Percentiles rank a stretch among this genome's conserved stretches.
Evolutionary conservation across 37 sponge, comb jelly and placozoan genomes (phyloP).

Genomic region (Petrosia ficiformis): DNA sequence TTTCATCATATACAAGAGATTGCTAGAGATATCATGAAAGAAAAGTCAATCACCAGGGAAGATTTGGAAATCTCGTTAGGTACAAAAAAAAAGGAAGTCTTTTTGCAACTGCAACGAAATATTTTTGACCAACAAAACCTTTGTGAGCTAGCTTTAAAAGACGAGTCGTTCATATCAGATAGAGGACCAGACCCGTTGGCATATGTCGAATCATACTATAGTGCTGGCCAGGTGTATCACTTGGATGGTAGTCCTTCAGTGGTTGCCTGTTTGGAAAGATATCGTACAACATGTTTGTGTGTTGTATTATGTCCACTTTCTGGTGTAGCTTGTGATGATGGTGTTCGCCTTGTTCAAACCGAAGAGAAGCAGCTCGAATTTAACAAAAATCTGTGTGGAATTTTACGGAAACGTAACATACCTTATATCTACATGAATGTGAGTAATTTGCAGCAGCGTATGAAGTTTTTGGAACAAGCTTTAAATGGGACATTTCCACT

Average conservation of each 20-base stretch:
- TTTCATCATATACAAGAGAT: constrained; percentile 56
- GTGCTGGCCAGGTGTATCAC: constrained; percentile 13
- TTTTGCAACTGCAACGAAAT: constrained; percentile 40
- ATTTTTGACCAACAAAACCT: constrained; percentile 62
- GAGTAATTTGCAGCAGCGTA: constrained; percentile 32
- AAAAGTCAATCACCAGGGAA: constrained; percentile 19
- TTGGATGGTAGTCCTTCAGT: constrained; percentile 16
- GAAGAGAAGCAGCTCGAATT: constrained; percentile 32
- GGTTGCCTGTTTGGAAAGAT: constrained; percentile 31
- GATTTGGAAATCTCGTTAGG: constrained; percentile 43
- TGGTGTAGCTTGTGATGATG: constrained; percentile 41
- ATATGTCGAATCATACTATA: constrained; percentile 1
- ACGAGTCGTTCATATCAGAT: constrained; percentile 43
- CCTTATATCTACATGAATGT: constrained; percentile 50
- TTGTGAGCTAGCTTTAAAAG: constrained; percentile 19
- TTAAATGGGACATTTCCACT: constrained; percentile 22
- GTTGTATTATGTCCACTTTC: constrained; percentile 58
- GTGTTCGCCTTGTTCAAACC: constrained; percentile 26
- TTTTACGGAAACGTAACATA: constrained; percentile 35
- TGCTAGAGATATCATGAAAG: constrained; percentile 54
- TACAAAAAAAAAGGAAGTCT: constrained; percentile 44
- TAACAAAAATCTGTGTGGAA: constrained; percentile 18
- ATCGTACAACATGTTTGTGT: constrained; percentile 30
- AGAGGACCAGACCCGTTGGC: constrained; percentile 71
- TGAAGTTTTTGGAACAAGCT: constrained; percentile 23